Conservation (phyloP, 2,888 invertebrate genomes). For the Homarus gammarus region DNA sequence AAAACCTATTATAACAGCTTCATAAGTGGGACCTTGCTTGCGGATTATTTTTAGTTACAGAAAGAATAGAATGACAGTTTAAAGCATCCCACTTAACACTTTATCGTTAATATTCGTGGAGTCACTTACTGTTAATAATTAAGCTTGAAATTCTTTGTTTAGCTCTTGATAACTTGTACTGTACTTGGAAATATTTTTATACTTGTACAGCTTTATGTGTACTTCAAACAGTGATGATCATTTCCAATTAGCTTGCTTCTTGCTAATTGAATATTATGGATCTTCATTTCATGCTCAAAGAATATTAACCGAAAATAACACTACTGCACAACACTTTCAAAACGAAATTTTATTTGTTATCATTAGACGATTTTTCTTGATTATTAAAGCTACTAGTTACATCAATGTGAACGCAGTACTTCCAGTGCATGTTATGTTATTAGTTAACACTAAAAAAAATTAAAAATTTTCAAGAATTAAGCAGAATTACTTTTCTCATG, state of each 20-base stretch:
- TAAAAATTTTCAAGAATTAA: background rate
- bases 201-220: background rate
- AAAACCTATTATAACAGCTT: background rate
- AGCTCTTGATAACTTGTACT: too few species aligned
- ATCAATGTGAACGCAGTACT: background rate
- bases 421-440: background rate
- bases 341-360: background rate
- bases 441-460: background rate
- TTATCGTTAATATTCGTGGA: background rate
- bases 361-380: background rate
- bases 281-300: background rate
- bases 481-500: background rate
- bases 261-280: background rate
- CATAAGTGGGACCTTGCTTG: too few species aligned
- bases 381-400: background rate
- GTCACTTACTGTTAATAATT: background rate
- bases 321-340: background rate
- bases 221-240: background rate
- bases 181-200: too few species aligned
- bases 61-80: too few species aligned
- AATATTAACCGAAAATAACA: background rate
- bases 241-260: background rate
- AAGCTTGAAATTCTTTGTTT: too few species aligned
- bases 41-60: too few species aligned
- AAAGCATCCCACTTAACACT: too few species aligned